A percentile compares a stretch with the other conserved stretches of the same genome.
phyloP scores from a whole-genome alignment of 2,797 vertebrate species.

The Characodon lateralis region DNA sequence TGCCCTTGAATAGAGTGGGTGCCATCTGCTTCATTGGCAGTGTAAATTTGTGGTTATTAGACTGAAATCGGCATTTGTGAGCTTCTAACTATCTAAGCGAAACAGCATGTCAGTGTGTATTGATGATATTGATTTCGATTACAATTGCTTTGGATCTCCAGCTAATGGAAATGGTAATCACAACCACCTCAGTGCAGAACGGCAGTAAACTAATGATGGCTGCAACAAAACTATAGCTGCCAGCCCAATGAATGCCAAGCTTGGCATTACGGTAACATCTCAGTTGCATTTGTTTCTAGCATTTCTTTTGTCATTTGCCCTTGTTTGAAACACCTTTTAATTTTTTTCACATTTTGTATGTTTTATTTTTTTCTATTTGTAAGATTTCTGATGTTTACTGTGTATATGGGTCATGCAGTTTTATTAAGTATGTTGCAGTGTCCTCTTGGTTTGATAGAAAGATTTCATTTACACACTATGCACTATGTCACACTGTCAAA shows the following conservation, averaged over 20 bases:
- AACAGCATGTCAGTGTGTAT: constrained; percentile 48
- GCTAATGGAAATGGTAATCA: neutral
- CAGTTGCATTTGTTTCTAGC: constrained; percentile 23
- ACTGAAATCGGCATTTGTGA: constrained; percentile 63
- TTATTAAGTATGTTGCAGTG: constrained; percentile 61
- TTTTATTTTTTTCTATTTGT: constrained; percentile 59
- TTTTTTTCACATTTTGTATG: constrained; percentile 50
- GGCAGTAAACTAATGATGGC: constrained; percentile 42
- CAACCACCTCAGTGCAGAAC: constrained; percentile 44
- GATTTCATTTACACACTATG: constrained; percentile 57
- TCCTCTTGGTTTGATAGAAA: constrained; percentile 58
- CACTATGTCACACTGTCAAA: constrained; percentile 63
- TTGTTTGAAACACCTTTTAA: constrained; percentile 49
- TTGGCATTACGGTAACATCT: constrained; percentile 52
- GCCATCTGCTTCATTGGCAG: constrained; percentile 61
- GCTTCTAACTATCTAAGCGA: constrained; percentile 56
- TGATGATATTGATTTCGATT: constrained; percentile 54
- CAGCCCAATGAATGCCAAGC: constrained; percentile 46
- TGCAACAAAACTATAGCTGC: constrained; percentile 23
- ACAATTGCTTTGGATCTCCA: constrained; percentile 32
- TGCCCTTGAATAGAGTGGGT: constrained; percentile 64
- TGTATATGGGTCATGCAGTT: constrained; percentile 44
- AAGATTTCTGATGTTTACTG: constrained; percentile 50
- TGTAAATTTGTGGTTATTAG: constrained; percentile 64
- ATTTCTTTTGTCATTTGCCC: constrained; percentile 23